Percentiles rank a stretch among this genome's conserved stretches.
These are phyloP conservation scores for Aldabrachelys gigantea DNA, from an alignment of 2,113 vertebrate genomes.

Conservation along the genomic window DNA sequence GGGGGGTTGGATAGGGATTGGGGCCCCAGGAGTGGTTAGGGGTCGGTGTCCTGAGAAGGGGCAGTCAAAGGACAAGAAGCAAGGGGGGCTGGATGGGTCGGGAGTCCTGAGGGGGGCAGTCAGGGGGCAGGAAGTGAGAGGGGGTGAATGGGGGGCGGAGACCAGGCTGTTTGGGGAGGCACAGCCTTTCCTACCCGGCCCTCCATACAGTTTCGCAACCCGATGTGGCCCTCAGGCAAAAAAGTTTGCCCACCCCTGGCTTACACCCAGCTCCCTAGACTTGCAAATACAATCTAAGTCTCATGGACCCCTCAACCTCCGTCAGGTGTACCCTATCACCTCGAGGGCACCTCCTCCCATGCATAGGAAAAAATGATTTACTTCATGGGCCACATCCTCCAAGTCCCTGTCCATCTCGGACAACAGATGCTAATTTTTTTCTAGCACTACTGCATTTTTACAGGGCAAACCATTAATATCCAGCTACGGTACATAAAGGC, in stretches of 20 bases:
- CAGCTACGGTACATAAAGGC: not conserved
- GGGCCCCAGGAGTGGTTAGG: too few species aligned
- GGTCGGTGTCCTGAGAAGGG: too few species aligned
- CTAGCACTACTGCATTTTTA: not conserved
- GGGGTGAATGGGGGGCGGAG: too few species aligned
- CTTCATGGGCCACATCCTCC: not conserved
- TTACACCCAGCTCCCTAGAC: not conserved
- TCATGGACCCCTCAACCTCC: not conserved
- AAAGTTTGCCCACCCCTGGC: not conserved
- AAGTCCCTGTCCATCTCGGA: not conserved
- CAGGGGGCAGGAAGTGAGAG: too few species aligned
- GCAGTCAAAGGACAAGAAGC: too few species aligned
- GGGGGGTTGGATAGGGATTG: too few species aligned
- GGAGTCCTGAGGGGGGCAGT: too few species aligned
- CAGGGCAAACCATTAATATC: not conserved
- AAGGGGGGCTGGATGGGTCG: too few species aligned
- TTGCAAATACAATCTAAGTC: not conserved
- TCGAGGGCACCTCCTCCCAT: not conserved
- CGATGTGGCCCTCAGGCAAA: too few species aligned
- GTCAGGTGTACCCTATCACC: not conserved
- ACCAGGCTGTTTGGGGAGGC: too few species aligned
- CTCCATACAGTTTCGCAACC: too few species aligned
- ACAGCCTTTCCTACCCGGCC: too few species aligned
- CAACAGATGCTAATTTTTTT: not conserved
- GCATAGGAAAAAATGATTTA: rapidly evolving